Base-by-base conservation (phyloP, 2,888 invertebrate species). In the Galerucella nymphaeae region DNA sequence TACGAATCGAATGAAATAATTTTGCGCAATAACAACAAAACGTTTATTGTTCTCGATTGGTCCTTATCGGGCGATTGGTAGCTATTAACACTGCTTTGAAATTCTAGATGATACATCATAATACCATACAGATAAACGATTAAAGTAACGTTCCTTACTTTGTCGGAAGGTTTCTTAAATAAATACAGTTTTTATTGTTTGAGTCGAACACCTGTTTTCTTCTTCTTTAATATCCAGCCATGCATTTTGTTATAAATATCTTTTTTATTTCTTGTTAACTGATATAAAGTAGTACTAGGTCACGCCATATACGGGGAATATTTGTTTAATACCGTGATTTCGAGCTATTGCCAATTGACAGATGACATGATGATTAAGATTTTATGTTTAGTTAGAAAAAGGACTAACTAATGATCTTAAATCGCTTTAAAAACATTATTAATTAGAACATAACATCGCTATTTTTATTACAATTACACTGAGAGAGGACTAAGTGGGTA, bases 101-200 rank as follows among this genome's bases (percentile, higher is more conserved):
- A 82, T 83, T 80, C 82, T 82, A 80, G 80, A 83, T 82, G 80
- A 81, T 81, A 80, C 81, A 79, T 80, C 79, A 80, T 81, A 79
- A 81, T 79, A 77, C 83, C 81, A 79, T 82, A 79, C 80, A 75
- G 78, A 82, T 80, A 79, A 76, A 81, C 78, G 80, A 83, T 83
- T 82, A 81, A 80, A 77, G 76, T 80, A 81, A 76, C 82, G 80
- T 79, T 80, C 72, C 72, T 76, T 55, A 77, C 82, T 82, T 81
- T 82, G 81, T 82, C 82, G 81, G 82, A 76, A 78, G 75, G 71
- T 80, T 76, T 73, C 71, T 77, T 73, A 77, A 70, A 76, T 77
- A 72, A 67, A 73, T 75, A 76, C 76, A 69, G 76, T 76, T 77
- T 78, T 78, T 78, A 78, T 77, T 76, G 77, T 77, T 42, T 73